Evolutionary conservation across 1,140 invertebrate species (phyloP).

Genomic region (Phymastichus coffea): DNA sequence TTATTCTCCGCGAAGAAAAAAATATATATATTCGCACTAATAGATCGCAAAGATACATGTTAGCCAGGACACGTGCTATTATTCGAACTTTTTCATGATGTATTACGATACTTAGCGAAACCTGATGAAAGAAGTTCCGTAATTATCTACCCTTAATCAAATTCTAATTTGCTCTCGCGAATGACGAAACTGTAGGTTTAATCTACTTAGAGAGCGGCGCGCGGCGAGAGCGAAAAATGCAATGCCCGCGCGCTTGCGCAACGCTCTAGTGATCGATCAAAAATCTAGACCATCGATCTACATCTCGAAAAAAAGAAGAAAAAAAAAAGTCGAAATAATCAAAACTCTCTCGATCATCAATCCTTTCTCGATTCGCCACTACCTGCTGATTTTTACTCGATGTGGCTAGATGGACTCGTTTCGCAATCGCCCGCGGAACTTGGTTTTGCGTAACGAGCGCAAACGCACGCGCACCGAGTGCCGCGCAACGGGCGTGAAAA

Average conservation of each 20-base stretch:
- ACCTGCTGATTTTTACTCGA: no score
- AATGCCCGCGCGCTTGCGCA: not conserved
- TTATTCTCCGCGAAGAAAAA: no score
- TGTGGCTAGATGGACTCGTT: slow-evolving; percentile 9
- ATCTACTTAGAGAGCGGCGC: not conserved
- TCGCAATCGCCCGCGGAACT: not conserved
- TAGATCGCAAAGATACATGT: no score
- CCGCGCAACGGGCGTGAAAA: no score
- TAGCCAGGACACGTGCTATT: no score
- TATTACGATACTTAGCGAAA: no score
- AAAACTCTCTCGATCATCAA: slow-evolving; percentile 6
- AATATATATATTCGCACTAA: no score
- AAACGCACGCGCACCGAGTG: not conserved
- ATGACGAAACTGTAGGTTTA: not conserved
- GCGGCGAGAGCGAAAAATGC: not conserved
- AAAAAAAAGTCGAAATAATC: slow-evolving; percentile 10
- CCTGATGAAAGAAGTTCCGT: no score
- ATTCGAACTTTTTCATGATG: no score
- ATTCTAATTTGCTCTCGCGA: not conserved
- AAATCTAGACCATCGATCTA: slow-evolving; percentile 7
- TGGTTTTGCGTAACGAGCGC: slow-evolving; percentile 4
- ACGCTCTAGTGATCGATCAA: slow-evolving; percentile 1
- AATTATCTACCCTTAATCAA: no score
- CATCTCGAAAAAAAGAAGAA: no score
- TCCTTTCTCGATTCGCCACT: slow-evolving; percentile 3